Conservation (phyloP, 2,113 vertebrate species). For the Nycticebus coucang region DNA sequence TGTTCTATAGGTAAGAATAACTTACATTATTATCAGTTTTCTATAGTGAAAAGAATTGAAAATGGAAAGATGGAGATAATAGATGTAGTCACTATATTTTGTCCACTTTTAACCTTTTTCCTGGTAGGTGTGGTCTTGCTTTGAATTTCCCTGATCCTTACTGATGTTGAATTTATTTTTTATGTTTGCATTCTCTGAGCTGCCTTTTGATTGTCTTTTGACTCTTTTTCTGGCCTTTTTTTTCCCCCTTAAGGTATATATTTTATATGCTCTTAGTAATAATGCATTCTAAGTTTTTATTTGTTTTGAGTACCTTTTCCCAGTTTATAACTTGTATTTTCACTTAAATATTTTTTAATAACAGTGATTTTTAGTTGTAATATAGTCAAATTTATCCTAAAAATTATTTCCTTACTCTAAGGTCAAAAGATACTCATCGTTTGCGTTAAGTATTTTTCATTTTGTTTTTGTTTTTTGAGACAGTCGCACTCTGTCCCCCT, state of each 20-base stretch:
- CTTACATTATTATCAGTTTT: background rate
- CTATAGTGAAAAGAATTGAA: background rate
- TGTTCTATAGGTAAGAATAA: background rate
- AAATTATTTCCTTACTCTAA: background rate
- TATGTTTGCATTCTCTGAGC: background rate
- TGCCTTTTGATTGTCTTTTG: background rate
- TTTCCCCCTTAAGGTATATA: background rate
- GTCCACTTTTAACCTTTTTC: background rate
- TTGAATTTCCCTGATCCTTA: background rate
- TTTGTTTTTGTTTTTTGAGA: background rate
- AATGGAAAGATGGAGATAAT: background rate
- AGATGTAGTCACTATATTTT: background rate
- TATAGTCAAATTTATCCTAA: background rate
- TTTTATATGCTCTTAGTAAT: conserved; percentile 9
- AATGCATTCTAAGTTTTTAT: background rate
- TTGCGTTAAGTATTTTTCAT: background rate
- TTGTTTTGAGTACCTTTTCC: background rate
- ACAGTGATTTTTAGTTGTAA: background rate
- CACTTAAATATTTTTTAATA: background rate
- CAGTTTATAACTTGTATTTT: conserved; percentile 23
- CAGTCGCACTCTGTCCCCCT: too few species aligned
- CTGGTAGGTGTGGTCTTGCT: background rate
- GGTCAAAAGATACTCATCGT: background rate
- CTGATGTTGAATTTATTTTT: background rate
- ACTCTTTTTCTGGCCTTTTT: background rate